These are phyloP conservation scores for Meganola albula DNA, from an alignment of 2,888 invertebrate species.

Conservation along the genomic window DNA sequence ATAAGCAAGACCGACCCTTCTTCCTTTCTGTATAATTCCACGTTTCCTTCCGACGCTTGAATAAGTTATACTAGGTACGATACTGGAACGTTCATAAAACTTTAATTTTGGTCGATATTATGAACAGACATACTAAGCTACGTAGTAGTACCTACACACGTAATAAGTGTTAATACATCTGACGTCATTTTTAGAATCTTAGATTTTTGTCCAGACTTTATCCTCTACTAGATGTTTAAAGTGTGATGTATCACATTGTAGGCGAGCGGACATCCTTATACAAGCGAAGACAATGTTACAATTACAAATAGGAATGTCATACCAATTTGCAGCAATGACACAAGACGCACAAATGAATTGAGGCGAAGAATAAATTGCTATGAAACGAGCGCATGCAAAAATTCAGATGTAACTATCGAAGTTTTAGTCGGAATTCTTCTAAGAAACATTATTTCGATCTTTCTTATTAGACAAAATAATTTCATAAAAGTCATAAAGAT, in stretches of 20 bases:
- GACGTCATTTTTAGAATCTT: conserved; percentile 3
- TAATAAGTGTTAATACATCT: conserved; percentile 9
- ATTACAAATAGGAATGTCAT: conserved; percentile 53
- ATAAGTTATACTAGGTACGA: conserved; percentile 60
- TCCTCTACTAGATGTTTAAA: conserved; percentile 28
- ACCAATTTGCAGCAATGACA: conserved; percentile 61
- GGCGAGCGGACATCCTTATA: conserved; percentile 70
- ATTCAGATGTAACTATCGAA: too few species aligned
- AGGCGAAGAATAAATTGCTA: too few species aligned
- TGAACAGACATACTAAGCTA: conserved; percentile 13
- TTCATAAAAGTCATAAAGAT: too few species aligned
- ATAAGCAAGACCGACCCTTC: conserved; percentile 42
- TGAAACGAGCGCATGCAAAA: too few species aligned
- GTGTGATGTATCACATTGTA: conserved; percentile 48
- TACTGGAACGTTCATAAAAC: conserved; percentile 50
- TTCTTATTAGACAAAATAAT: too few species aligned
- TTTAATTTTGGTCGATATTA: conserved; percentile 52
- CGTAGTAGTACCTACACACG: conserved; percentile 10
- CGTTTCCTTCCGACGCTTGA: conserved; percentile 60
- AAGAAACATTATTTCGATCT: too few species aligned
- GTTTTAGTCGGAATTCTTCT: too few species aligned
- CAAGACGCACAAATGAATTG: conserved; percentile 39
- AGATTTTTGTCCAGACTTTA: conserved; percentile 4
- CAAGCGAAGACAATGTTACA: conserved; percentile 57
- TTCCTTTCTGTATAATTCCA: conserved; percentile 60